phyloP scores from a whole-genome alignment of 2,113 vertebrate genomes.

The Mugil cephalus region DNA sequence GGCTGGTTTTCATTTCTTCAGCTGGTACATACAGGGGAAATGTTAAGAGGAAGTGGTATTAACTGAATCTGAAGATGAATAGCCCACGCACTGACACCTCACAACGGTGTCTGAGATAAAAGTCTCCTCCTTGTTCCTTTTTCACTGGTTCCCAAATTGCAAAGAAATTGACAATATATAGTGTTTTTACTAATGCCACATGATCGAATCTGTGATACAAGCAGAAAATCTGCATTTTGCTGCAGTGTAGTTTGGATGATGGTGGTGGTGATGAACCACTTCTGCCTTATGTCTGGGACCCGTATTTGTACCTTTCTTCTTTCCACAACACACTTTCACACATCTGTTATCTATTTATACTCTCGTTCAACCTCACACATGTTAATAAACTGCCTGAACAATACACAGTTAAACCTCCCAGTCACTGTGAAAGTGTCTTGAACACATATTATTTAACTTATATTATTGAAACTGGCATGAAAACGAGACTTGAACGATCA shows the following conservation, averaged over 20 bases:
- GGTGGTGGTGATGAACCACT: not conserved
- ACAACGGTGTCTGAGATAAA: not conserved
- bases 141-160: not conserved
- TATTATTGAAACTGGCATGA: not conserved
- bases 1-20: no score
- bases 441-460: conserved; percentile 4
- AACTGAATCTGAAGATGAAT: not conserved
- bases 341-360: conserved; percentile 14
- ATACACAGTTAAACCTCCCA: not conserved
- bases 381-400: not conserved
- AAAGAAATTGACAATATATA: not conserved
- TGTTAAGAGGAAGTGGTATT: not conserved
- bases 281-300: conserved; percentile 31
- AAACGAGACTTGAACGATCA: conserved; percentile 1
- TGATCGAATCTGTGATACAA: not conserved
- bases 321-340: not conserved
- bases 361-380: not conserved
- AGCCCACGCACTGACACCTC: no score
- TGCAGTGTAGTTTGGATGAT: conserved; percentile 1
- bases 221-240: not conserved
- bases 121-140: not conserved
- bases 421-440: not conserved
- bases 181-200: no score
- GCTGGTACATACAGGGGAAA: not conserved
- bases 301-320: conserved; percentile 4